phyloP scores from a whole-genome alignment of 2,797 vertebrate genomes.

The Onychomys arenicola region DNA sequence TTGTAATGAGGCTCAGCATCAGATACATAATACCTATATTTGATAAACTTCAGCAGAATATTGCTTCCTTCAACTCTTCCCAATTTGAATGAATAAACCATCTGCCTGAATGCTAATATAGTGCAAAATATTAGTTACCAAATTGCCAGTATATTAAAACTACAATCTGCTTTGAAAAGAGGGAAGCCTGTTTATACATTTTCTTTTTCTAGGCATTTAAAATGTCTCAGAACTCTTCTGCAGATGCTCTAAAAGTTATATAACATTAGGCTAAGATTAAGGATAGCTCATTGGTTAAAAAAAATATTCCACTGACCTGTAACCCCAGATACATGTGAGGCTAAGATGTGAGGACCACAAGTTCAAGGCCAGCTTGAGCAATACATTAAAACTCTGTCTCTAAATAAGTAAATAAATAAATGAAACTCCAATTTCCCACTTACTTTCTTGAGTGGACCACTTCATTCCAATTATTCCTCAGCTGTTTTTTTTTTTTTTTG shows the following conservation, averaged over 20 bases:
- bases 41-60: constrained; percentile 25
- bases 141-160: constrained; percentile 49
- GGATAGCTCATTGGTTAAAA: constrained; percentile 12
- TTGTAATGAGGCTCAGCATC: neutral
- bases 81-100: constrained; percentile 45
- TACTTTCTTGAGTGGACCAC: neutral
- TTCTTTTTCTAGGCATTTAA: neutral
- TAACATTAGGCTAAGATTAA: neutral
- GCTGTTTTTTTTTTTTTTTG: neutral
- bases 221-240: constrained; percentile 48
- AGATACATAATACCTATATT: neutral
- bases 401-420: neutral
- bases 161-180: constrained; percentile 44
- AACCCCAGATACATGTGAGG: neutral
- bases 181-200: neutral
- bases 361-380: neutral
- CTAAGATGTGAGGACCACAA: neutral
- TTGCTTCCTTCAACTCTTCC: constrained; percentile 34
- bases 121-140: constrained; percentile 47
- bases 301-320: neutral
- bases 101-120: neutral
- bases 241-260: neutral
- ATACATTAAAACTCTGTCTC: neutral
- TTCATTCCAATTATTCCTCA: neutral
- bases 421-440: neutral